phyloP scores from a whole-genome alignment of 2,888 invertebrate genomes.

The Masnerella sp. region DNA sequence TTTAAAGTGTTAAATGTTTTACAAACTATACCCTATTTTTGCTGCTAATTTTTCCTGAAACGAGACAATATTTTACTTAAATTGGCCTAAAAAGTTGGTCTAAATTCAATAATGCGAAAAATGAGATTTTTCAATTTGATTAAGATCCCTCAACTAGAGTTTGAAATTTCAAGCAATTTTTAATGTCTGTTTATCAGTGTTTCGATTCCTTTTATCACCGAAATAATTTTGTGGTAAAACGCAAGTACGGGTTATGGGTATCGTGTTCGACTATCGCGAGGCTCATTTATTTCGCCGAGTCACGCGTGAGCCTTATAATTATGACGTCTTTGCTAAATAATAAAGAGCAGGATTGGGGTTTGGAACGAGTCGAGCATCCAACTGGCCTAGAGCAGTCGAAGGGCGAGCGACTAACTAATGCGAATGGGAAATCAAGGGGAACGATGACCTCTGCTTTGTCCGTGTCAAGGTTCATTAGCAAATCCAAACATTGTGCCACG shows the following conservation, averaged over 20 bases:
- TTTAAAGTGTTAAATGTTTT: no score
- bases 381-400: constrained; percentile 34
- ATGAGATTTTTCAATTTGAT: no score
- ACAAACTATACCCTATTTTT: no score
- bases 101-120: no score
- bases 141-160: no score
- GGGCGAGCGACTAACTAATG: constrained; percentile 59
- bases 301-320: constrained; percentile 58
- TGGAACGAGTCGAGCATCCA: constrained; percentile 45
- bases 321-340: constrained; percentile 60
- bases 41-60: no score
- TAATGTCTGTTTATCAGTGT: constrained; percentile 51
- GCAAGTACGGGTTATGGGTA: constrained; percentile 51
- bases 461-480: constrained; percentile 45
- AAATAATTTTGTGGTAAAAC: constrained; percentile 53
- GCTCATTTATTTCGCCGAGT: constrained; percentile 63
- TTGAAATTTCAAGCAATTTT: no score
- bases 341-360: constrained; percentile 48
- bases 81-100: no score
- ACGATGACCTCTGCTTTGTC: constrained; percentile 61
- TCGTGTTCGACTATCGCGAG: constrained; percentile 48
- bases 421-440: constrained; percentile 66
- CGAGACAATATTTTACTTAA: no score
- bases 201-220: constrained; percentile 56
- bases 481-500: constrained; percentile 26